Percentiles rank a stretch among this genome's conserved stretches.
These are phyloP conservation scores for Artibeus jamaicensis DNA, from an alignment of 2,797 vertebrate genomes.

Conservation along the genomic window DNA sequence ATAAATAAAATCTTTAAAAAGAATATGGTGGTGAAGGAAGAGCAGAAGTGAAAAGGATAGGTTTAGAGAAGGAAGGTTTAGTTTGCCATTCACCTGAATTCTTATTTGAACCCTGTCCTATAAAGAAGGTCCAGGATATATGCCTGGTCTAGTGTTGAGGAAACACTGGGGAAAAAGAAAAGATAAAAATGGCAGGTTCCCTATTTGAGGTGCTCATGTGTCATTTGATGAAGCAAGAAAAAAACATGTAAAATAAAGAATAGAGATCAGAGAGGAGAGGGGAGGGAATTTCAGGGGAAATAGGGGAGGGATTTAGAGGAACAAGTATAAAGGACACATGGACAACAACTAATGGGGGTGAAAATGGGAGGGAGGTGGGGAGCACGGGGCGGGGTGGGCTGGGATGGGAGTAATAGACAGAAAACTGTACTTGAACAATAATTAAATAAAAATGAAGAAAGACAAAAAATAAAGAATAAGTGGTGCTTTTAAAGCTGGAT, in stretches of 20 bases:
- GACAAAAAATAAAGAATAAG: background rate
- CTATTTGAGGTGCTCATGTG: background rate
- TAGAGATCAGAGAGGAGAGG: no score
- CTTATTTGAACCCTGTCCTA: background rate
- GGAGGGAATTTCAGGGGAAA: no score
- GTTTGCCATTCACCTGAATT: slow-evolving; percentile 4
- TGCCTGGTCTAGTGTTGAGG: background rate
- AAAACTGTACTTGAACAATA: no score
- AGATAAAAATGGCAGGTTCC: background rate
- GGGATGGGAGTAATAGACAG: no score
- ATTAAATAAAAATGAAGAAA: no score
- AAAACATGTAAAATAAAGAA: no score
- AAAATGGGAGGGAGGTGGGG: no score
- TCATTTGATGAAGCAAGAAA: slow-evolving; percentile 26
- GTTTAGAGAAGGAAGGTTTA: background rate
- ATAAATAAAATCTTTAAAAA: background rate
- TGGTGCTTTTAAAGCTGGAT: background rate
- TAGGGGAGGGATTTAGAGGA: no score
- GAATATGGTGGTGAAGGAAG: background rate
- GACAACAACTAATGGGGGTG: no score
- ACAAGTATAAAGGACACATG: no score
- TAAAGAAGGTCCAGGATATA: background rate
- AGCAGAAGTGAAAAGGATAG: background rate
- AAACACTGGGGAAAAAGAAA: background rate
- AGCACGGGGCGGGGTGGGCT: no score